phyloP scores from a whole-genome alignment of 2,888 invertebrate genomes.

The Choreutis nemorana region DNA sequence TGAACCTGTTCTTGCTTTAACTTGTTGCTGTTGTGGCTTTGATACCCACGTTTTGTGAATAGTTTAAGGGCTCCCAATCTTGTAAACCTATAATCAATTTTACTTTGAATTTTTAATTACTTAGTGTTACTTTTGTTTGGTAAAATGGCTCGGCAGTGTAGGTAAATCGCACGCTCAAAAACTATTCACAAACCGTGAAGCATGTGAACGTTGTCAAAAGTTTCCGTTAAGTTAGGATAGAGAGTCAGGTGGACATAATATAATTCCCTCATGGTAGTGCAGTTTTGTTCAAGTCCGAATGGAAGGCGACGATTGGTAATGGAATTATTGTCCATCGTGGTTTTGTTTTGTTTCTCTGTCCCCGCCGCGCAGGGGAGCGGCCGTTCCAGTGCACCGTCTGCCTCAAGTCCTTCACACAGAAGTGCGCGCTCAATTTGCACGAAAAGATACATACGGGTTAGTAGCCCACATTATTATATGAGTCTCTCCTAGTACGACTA shows the following conservation, averaged over 20 bases:
- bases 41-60: slow-evolving; percentile 62
- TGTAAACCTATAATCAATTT: slow-evolving; percentile 24
- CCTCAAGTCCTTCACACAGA: slow-evolving; percentile 71
- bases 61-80: slow-evolving; percentile 59
- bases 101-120: slow-evolving; percentile 13
- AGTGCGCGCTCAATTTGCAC: slow-evolving; percentile 70
- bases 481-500: slow-evolving; percentile 45
- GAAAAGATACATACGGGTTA: slow-evolving; percentile 70
- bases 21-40: slow-evolving; percentile 46
- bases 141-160: slow-evolving; percentile 16
- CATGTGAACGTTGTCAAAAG: slow-evolving; percentile 63
- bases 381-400: slow-evolving; percentile 70
- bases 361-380: slow-evolving; percentile 66
- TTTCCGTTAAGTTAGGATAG: slow-evolving; percentile 47
- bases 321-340: slow-evolving; percentile 64
- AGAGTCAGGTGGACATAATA: slow-evolving; percentile 55
- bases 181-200: slow-evolving; percentile 67
- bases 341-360: slow-evolving; percentile 67
- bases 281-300: slow-evolving; percentile 17
- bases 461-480: slow-evolving; percentile 64
- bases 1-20: slow-evolving; percentile 16
- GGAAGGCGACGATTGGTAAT: slow-evolving; percentile 8
- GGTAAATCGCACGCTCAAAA: slow-evolving; percentile 63
- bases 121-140: slow-evolving; percentile 12
- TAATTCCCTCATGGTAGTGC: slow-evolving; percentile 55